phyloP scores from a whole-genome alignment of 1,140 invertebrate genomes.

The Frieseomelitta varia region DNA sequence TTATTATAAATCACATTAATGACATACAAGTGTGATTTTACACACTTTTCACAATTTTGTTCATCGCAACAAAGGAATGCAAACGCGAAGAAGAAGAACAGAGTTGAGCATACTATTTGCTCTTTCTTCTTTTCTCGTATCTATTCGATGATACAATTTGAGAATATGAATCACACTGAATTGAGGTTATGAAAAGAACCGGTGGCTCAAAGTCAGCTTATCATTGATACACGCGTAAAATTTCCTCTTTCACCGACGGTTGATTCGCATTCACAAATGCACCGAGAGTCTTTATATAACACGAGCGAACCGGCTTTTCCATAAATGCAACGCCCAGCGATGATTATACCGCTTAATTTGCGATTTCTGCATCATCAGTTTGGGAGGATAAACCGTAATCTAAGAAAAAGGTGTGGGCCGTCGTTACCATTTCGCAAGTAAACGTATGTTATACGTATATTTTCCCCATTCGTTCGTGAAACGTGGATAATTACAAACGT shows the following conservation, averaged over 20 bases:
- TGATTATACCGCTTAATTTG: background rate
- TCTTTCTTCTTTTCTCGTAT: background rate
- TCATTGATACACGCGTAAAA: background rate
- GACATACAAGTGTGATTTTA: background rate
- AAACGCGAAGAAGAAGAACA: background rate
- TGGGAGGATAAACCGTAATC: background rate
- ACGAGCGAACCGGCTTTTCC: constrained; percentile 43
- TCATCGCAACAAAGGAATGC: background rate
- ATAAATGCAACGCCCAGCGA: constrained; percentile 35
- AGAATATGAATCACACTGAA: background rate
- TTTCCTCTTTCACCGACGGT: constrained; percentile 32
- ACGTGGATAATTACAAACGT: background rate
- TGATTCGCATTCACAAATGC: constrained; percentile 9
- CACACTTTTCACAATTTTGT: background rate
- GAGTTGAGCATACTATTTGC: background rate
- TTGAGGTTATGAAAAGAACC: background rate
- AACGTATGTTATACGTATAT: too few species aligned
- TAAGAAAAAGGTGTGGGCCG: background rate
- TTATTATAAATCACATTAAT: background rate
- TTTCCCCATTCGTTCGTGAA: background rate
- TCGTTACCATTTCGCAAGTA: background rate
- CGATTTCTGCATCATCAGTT: background rate
- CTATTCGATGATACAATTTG: background rate
- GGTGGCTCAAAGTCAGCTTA: background rate
- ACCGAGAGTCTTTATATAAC: constrained; percentile 35